These are phyloP conservation scores for Balanococcus diminutus DNA, from an alignment of 2,888 invertebrate genomes.

Conservation along the genomic window DNA sequence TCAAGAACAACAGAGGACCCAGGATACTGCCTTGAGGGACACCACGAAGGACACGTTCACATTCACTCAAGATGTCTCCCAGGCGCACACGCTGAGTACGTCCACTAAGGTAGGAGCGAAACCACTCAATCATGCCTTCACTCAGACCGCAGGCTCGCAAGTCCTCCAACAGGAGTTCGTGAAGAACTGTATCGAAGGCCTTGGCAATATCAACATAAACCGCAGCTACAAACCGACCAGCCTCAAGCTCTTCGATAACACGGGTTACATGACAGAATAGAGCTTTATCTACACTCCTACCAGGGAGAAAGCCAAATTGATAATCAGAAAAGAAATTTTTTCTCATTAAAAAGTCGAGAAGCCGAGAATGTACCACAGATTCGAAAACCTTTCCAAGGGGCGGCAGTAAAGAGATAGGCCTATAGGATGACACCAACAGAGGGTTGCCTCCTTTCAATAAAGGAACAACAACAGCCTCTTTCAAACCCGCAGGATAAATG, in stretches of 20 bases:
- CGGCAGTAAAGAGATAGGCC: background rate
- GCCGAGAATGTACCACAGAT: background rate
- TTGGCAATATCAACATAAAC: constrained; percentile 21
- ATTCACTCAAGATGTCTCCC: background rate
- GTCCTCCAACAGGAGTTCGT: background rate
- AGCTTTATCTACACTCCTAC: background rate
- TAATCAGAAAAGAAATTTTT: background rate
- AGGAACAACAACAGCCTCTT: background rate
- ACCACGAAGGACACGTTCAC: background rate
- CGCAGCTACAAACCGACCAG: background rate
- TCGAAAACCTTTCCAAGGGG: background rate
- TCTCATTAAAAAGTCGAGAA: background rate
- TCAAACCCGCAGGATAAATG: background rate
- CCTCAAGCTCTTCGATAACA: background rate
- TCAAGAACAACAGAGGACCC: background rate
- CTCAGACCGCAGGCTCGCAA: background rate
- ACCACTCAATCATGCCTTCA: background rate
- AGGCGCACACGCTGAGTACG: background rate
- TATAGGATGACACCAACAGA: background rate
- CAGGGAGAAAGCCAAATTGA: background rate
- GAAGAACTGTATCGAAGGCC: background rate
- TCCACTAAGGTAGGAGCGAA: background rate
- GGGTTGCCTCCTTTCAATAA: background rate
- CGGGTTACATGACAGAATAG: background rate
- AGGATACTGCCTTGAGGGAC: background rate